Evolutionary conservation across 2,888 invertebrate genomes (phyloP).

Genomic region (Conistra vaccinii): DNA sequence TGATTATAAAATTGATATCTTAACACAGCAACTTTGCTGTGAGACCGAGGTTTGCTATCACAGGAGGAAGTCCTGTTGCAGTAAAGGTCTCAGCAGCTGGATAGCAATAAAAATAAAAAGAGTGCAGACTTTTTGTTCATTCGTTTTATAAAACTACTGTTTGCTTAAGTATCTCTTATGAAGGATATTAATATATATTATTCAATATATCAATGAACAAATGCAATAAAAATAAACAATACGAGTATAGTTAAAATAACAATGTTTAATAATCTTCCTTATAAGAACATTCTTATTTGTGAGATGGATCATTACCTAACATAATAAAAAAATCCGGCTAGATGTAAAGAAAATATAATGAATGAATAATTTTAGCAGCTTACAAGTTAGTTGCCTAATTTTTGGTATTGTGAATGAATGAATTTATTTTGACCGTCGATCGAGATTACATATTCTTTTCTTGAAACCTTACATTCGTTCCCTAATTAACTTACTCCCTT

Average conservation of each 20-base stretch:
- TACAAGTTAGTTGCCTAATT: background rate
- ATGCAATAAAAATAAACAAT: background rate
- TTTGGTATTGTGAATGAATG: background rate
- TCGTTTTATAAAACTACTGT: background rate
- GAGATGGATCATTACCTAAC: background rate
- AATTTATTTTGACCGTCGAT: background rate
- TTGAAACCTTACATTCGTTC: background rate
- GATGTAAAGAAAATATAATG: background rate
- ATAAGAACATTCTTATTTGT: background rate
- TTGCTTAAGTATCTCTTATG: background rate
- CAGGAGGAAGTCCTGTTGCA: no score
- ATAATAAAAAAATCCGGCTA: background rate
- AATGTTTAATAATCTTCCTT: background rate
- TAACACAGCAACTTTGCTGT: background rate
- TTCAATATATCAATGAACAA: background rate
- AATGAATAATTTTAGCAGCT: background rate
- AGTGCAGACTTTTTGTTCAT: background rate
- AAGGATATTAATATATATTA: no score
- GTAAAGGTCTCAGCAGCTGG: no score
- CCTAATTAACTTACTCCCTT: constrained; percentile 4
- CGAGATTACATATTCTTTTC: background rate
- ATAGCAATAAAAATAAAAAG: no score
- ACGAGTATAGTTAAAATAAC: background rate
- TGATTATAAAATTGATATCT: background rate
- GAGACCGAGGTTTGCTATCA: background rate